Percentiles rank a stretch among this genome's conserved stretches.
These are phyloP conservation scores for Himalopsyche japonica DNA, from an alignment of 2,888 invertebrate species.

Conservation along the genomic window DNA sequence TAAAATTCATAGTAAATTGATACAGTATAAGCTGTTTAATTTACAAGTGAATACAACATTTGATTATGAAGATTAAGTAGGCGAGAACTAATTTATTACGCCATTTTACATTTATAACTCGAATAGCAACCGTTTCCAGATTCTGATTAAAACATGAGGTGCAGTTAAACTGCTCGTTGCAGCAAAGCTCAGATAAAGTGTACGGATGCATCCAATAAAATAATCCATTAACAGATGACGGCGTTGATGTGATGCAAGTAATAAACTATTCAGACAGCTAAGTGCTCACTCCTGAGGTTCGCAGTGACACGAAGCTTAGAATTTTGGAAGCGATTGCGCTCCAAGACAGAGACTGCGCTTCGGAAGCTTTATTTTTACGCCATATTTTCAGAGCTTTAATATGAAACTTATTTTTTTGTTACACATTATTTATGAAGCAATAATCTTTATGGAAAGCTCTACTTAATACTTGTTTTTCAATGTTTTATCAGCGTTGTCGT, in stretches of 20 bases:
- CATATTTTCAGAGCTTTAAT: background rate
- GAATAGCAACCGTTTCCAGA: background rate
- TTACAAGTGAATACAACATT: no score
- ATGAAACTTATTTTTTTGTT: background rate
- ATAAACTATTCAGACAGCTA: conserved; percentile 8
- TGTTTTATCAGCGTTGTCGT: no score
- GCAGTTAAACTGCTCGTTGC: background rate
- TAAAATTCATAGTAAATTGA: no score
- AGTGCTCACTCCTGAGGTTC: conserved; percentile 5
- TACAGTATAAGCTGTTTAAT: no score
- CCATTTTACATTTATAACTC: no score
- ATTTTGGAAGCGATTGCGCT: background rate
- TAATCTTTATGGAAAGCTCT: background rate
- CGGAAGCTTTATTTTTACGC: background rate
- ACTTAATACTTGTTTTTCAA: no score
- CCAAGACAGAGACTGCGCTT: background rate
- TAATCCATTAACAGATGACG: conserved; percentile 1
- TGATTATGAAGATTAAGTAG: no score
- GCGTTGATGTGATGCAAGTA: background rate
- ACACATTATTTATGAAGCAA: background rate
- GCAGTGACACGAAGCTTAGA: conserved; percentile 7
- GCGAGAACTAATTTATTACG: no score
- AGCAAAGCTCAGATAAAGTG: background rate
- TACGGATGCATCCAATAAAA: background rate
- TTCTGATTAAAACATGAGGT: background rate